Evolutionary conservation across 2,888 invertebrate species (phyloP), one percentile per base, ranked within the genome.

Genomic region (Morpho achilles): DNA sequence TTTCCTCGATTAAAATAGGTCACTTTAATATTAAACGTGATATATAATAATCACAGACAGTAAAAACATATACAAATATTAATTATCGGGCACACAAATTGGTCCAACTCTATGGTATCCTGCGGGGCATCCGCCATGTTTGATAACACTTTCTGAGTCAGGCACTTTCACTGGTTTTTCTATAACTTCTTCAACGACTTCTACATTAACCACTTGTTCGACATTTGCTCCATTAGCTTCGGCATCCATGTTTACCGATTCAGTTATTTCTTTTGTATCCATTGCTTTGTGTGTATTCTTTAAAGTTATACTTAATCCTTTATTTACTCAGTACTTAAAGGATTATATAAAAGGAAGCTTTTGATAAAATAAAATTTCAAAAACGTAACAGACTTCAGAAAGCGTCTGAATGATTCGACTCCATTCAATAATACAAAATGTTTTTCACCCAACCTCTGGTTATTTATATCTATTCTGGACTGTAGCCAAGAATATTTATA

Each of bases 161-260:
- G 48, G 7, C 8, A 48, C 39, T 10, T 57, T 10, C 50, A 41
- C 46, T 32, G 52, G 48, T 52, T 58, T 52, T 8, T 7, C 43
- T 22, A 58, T 53, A 41, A 48, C 54, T 53, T 58, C 58, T 44
- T 58, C 58, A 4, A 58, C 58, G 32, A 49, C 58, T 6, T 41
- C 58, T 22, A 22, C 23, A 43, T 39, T 22, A 2, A 42, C 5
- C 10, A 40, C 43, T 42, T 16, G 22, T 3, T n/a, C 47, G 7
- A 22, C 41, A 22, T 7, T 43, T 43, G 50, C 41, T 45, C 8
- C n/a, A 8, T 42, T 42, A 23, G 6, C 23, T 10, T 40, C 32
- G 23, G 32, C 7, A 43, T 53, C 23, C 7, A 48, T 22, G 8
- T 8, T 53, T 40, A 44, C 58, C 8, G 2, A 23, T 48, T 39